Base-by-base conservation (phyloP, 2,113 vertebrate genomes). In the Psammodynastes pulverulentus region DNA sequence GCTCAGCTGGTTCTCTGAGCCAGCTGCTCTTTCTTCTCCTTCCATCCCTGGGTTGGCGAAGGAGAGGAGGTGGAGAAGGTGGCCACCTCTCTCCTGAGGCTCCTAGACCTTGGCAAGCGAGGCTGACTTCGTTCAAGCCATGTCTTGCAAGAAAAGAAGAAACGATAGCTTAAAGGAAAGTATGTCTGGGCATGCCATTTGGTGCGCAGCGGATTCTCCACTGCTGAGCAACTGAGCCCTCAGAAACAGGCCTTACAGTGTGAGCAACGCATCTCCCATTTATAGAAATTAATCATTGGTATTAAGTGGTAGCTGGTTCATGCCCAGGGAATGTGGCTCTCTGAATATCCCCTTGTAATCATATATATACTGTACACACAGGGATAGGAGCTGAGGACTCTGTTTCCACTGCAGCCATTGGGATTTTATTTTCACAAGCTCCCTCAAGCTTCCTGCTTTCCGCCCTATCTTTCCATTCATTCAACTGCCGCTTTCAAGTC, bases 391-490 rank as follows among this genome's bases (percentile, higher is more conserved):
- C 0, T 0, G 0, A 54, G 89, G 94, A 88, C 89, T 88, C 84
- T 89, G 56, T 85, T 93, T 93, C 93, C 91, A 94, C 1, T 29
- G 93, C 94, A 93, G 34, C 89, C 84, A 88, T 29, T 91, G 95
- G 94, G 92, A 95, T 94, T 96, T 95, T 95, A 93, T 96, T 97
- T 97, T 95, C 95, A 92, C 92, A 95, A 88, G 91, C 90, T 94
- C 46, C 93, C 26, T 91, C 94, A 89, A 89, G 94, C 94, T 97
- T 97, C 96, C 96, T 97, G 96, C 95, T 94, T 93, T 92, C 95
- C 95, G 94, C 96, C 92, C 46, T 95, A 94, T 96, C 97, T 97
- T 97, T 97, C 97, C 97, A 97, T 96, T 97, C 97, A 97, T 97
- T 96, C 97, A 96, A 94, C 5, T 93, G 92, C 93, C 96, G 96